phyloP scores from a whole-genome alignment of 2,113 vertebrate species.

The Hippocampus barbouri region DNA sequence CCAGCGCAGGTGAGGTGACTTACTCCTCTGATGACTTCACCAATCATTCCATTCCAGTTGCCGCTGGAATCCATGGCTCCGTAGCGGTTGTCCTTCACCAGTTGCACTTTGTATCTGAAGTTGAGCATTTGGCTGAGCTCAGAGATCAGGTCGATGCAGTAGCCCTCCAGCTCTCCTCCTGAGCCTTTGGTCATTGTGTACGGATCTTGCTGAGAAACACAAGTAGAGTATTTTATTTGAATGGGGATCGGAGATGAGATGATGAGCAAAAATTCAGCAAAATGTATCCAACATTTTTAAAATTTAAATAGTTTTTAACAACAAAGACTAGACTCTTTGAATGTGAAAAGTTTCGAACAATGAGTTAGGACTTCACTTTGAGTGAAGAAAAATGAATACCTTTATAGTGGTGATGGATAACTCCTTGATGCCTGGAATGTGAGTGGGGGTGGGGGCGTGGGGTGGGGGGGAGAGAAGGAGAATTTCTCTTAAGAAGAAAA shows the following conservation, averaged over 20 bases:
- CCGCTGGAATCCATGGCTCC: slow-evolving; percentile 63
- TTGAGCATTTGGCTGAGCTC: slow-evolving; percentile 71
- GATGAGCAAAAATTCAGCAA: not conserved
- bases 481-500: slow-evolving; percentile 9
- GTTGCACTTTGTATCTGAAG: slow-evolving; percentile 73
- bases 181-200: slow-evolving; percentile 73
- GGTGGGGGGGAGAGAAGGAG: not conserved
- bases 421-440: slow-evolving; percentile 55
- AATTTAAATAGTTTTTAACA: not conserved
- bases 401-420: slow-evolving; percentile 79
- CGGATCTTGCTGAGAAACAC: slow-evolving; percentile 73
- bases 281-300: too few relatives aligned
- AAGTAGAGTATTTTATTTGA: not conserved
- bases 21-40: slow-evolving; percentile 79
- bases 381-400: slow-evolving; percentile 36
- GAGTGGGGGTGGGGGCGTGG: not conserved
- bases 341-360: not conserved
- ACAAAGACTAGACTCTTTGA: not conserved
- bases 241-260: not conserved
- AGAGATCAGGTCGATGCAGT: slow-evolving; percentile 78
- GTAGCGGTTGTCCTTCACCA: slow-evolving; percentile 79
- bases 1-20: slow-evolving; percentile 8
- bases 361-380: not conserved
- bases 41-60: slow-evolving; percentile 82
- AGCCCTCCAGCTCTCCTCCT: slow-evolving; percentile 74